Base-by-base conservation (phyloP, 1,140 invertebrate genomes). In the Littorina saxatilis region DNA sequence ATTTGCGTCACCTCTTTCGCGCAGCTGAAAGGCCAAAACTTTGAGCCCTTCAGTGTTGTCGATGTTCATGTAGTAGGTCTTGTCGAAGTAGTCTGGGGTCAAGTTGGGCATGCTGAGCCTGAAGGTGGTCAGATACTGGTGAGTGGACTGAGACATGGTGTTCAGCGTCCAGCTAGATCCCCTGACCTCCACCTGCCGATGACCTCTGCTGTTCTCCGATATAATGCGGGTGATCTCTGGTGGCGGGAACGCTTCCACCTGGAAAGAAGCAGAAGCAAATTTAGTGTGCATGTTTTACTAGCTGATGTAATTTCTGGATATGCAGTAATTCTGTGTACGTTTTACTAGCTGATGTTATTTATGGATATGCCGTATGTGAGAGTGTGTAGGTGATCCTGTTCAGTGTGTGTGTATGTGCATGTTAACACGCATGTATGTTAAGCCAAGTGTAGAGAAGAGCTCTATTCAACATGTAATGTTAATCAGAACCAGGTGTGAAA, bases 1-100 rank as follows among this genome's bases (percentile, higher is more conserved):
- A n/a, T n/a, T n/a, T n/a, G n/a, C n/a, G n/a, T n/a, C 29, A 73
- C 70, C 70, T 73, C 37, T 73, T 29, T 47, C 70, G 13, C 70
- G 32, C 7, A 73, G 11, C 43, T 27, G 9, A n/a, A 73, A 73
- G 27, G 70, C 70, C 39, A 73, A 39, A 20, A 9, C 11, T 20
- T 50, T 50, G 4, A n/a, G 27, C 1, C 70, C 70, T 15, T 73
- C 23, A 2, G 23, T 17, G 70, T 73, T 73, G 13, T 47, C 39
- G n/a, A 73, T 52, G 7, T 73, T 5, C 40, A 73, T 39, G 70
- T 73, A 73, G 29, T 43, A 73, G 23, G 40, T 50, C 9, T 29
- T 39, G 37, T 73, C 70, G 27, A 73, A 73, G 70, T 50, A 50
- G 23, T 37, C 3, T 4, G 27, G 58, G 40, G 40, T 73, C 23